Evolutionary conservation across 2,797 vertebrate species (phyloP).

Genomic region (Tinamus major): DNA sequence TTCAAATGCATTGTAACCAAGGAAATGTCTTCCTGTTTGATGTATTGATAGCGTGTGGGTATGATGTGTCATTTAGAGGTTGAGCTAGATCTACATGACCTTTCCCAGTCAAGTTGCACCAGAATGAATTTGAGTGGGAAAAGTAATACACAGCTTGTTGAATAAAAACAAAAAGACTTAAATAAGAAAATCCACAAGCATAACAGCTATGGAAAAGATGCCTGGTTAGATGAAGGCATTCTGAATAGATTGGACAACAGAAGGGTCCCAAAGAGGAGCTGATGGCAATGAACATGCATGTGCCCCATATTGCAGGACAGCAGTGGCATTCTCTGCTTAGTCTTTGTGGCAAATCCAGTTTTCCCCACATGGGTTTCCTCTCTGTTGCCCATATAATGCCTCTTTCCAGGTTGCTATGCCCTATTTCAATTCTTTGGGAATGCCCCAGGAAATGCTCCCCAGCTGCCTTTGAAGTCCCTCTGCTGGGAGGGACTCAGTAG

Average conservation of each 20-base stretch:
- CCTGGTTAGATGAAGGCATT: background rate
- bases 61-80: conserved; percentile 50
- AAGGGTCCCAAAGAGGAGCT: background rate
- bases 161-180: background rate
- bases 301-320: background rate
- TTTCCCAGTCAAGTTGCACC: conserved; percentile 52
- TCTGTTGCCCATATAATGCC: background rate
- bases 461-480: background rate
- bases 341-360: background rate
- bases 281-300: accelerated
- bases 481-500: background rate
- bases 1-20: background rate
- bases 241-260: background rate
- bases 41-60: conserved; percentile 49
- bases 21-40: conserved; percentile 48
- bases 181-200: background rate
- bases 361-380: background rate
- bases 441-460: background rate
- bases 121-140: conserved; percentile 15
- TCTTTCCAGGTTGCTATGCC: background rate
- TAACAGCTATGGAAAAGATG: background rate
- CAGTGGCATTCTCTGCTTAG: background rate
- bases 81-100: conserved; percentile 49
- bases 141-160: background rate
- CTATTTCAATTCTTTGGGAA: background rate